Base-by-base conservation (phyloP, 2,888 invertebrate genomes). In the Troides aeacus region DNA sequence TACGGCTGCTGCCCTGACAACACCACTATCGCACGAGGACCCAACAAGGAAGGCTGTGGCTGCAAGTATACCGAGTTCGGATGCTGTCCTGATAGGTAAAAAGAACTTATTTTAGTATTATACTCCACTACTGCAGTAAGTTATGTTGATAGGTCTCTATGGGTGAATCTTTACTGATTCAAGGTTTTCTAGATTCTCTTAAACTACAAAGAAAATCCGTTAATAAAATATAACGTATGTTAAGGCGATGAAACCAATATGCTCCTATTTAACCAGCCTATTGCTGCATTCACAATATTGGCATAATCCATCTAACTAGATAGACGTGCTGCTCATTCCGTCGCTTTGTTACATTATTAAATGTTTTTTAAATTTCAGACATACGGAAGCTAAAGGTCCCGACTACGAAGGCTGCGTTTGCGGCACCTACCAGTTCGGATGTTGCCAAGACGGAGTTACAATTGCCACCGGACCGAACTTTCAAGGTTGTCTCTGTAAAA, bases 1-100 rank as follows among this genome's bases (percentile, higher is more conserved):
- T 97, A 95, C 78, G 96, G 97, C 0, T 98, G 98, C 84, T 98
- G 98, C 79, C 96, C 97, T 0, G 97, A 98, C 88, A 96, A 96
- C 71, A 86, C 90, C 57, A 97, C 97, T 0, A 90, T 95, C 8
- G 97, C 98, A 0, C 93, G 94, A 73, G 99, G 99, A 42, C 94
- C 95, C 10, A 90, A 94, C 75, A 95, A 96, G 72, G 95, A 96
- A 76, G 97, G 97, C 1, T 98, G 97, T 78, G 96, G 96, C 30
- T 98, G 98, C 81, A 93, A 95, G 76, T 94, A 95, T 79, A 94
- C 95, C 0, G 82, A 93, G 42, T 93, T 95, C 78, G 97, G 97
- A 10, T 98, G 98, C 81, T 98, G 98, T 78, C 96, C 97, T 6
- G 97, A 98, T 84, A 95, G 95, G 82, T 94, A 64, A 67, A 64